These are phyloP conservation scores for Steinernema scapterisci DNA, from an alignment of 2,888 invertebrate species.

Conservation along the genomic window DNA sequence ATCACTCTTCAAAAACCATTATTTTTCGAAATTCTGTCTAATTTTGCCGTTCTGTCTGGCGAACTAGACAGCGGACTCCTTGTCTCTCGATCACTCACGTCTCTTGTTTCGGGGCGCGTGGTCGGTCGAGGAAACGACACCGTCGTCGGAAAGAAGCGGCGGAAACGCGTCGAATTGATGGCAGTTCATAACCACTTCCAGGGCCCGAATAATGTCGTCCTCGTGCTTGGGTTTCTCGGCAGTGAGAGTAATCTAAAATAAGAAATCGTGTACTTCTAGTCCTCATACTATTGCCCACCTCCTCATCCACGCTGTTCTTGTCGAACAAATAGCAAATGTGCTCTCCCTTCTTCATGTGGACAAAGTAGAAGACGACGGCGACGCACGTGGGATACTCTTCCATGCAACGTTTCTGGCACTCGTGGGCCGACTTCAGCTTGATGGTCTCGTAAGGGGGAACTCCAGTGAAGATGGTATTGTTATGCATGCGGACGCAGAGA, in stretches of 20 bases:
- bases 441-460: slow-evolving; percentile 35
- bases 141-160: slow-evolving; percentile 55
- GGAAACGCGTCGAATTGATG: slow-evolving; percentile 61
- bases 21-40: too few relatives aligned
- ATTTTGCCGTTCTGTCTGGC: too few relatives aligned
- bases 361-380: slow-evolving; percentile 39
- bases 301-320: slow-evolving; percentile 34
- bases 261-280: not conserved
- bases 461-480: slow-evolving; percentile 38
- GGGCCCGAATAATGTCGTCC: slow-evolving; percentile 57
- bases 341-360: slow-evolving; percentile 35
- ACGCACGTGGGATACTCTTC: slow-evolving; percentile 37
- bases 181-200: slow-evolving; percentile 58
- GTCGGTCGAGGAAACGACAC: slow-evolving; percentile 58
- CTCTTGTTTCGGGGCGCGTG: slow-evolving; percentile 61
- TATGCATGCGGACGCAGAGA: slow-evolving; percentile 37
- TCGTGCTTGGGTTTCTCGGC: slow-evolving; percentile 56
- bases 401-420: slow-evolving; percentile 38
- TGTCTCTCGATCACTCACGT: slow-evolving; percentile 42
- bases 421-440: slow-evolving; percentile 32
- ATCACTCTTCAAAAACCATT: too few relatives aligned
- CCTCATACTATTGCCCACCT: not conserved
- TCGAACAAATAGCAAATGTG: slow-evolving; percentile 39
- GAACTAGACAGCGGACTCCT: too few relatives aligned
- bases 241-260: slow-evolving; percentile 47